Evolutionary conservation across 2,113 vertebrate species (phyloP).

Genomic region (Daphoenositta chrysoptera): DNA sequence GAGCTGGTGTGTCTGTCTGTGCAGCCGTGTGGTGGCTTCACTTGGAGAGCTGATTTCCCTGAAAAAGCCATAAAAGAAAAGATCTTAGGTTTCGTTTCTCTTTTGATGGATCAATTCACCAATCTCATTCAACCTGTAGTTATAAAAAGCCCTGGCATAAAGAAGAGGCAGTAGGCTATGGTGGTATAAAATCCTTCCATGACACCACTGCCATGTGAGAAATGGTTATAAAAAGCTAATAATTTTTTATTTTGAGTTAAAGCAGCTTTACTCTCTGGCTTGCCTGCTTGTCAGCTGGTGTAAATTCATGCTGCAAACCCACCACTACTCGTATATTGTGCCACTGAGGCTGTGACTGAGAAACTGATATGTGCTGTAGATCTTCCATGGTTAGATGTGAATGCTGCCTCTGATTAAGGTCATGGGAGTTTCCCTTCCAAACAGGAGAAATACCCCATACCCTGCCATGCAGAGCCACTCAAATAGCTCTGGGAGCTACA

Average conservation of each 20-base stretch:
- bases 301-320: background rate
- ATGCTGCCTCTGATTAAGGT: background rate
- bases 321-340: fast-evolving
- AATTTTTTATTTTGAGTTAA: background rate
- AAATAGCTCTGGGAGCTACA: background rate
- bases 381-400: background rate
- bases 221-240: background rate
- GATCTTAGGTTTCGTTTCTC: background rate
- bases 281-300: background rate
- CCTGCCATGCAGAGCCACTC: background rate
- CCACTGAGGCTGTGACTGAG: background rate
- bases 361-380: background rate
- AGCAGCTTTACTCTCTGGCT: background rate
- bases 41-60: background rate
- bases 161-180: background rate
- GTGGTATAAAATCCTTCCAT: background rate
- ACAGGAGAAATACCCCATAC: background rate
- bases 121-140: background rate
- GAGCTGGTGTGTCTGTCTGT: background rate
- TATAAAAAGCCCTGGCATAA: background rate
- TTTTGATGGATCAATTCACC: background rate
- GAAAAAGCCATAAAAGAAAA: background rate
- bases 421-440: background rate
- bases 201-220: background rate
- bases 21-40: background rate